phyloP scores from a whole-genome alignment of 53 echinoderm and acorn worm species.

The Henricia sp. region DNA sequence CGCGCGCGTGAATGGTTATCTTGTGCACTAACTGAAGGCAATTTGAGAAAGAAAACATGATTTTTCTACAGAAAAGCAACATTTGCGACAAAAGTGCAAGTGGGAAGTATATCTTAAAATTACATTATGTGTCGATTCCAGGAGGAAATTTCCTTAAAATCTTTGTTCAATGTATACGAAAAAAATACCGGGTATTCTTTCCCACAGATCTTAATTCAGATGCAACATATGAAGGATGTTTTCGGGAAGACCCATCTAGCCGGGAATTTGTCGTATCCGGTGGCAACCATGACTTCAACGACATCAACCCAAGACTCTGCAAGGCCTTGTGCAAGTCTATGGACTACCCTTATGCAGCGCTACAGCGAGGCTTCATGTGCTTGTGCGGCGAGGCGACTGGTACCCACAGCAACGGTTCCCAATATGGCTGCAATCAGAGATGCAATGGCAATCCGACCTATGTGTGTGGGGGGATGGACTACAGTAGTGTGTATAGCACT shows the following conservation, averaged over 20 bases:
- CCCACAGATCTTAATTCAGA: slow-evolving; percentile 51
- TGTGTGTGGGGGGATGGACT: slow-evolving; percentile 73
- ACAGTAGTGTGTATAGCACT: slow-evolving; percentile 73
- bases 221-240: slow-evolving; percentile 74
- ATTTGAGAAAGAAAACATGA: too few species aligned
- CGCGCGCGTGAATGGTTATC: too few species aligned
- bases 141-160: too few species aligned
- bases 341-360: slow-evolving; percentile 70
- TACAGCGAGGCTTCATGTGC: slow-evolving; percentile 72
- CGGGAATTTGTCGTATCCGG: slow-evolving; percentile 68
- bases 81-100: too few species aligned
- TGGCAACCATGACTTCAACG: slow-evolving; percentile 71
- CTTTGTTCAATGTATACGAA: too few species aligned
- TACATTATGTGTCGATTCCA: too few species aligned
- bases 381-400: slow-evolving; percentile 63
- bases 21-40: too few species aligned
- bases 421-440: slow-evolving; percentile 51
- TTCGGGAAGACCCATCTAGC: slow-evolving; percentile 58
- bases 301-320: slow-evolving; percentile 69
- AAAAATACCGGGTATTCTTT: too few species aligned
- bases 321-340: slow-evolving; percentile 70
- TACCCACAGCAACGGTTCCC: slow-evolving; percentile 56
- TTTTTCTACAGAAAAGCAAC: too few species aligned
- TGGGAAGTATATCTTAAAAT: too few species aligned
- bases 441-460: slow-evolving; percentile 67